Conservation (phyloP, 37 sponge, comb jelly and placozoan species). For the Chondrilla cf. caribensis region DNA sequence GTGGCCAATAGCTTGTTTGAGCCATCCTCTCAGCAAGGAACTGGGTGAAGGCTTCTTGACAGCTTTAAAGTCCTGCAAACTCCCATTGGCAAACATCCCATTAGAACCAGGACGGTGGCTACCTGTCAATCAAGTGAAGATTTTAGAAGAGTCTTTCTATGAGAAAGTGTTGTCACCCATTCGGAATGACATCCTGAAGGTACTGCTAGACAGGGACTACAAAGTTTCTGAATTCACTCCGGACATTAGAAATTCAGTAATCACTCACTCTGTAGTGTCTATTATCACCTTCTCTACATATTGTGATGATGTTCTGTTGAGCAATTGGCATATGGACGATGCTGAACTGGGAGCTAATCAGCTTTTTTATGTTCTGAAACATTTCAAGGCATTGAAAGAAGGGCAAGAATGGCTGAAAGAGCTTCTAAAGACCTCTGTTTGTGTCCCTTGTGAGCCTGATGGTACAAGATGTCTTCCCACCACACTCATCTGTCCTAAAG, state of each 20-base stretch:
- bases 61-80: neutral
- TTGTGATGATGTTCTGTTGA: too few relatives aligned
- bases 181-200: constrained; percentile 3
- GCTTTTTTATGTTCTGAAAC: neutral
- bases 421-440: constrained; percentile 10
- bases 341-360: neutral
- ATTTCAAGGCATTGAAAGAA: neutral
- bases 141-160: constrained; percentile 17
- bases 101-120: constrained; percentile 47
- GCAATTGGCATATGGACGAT: too few relatives aligned
- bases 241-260: constrained; percentile 6
- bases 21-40: neutral
- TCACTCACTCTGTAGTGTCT: too few relatives aligned
- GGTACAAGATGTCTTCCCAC: neutral
- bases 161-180: neutral
- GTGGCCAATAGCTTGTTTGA: constrained; percentile 25
- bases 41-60: neutral
- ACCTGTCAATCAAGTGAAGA: neutral
- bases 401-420: constrained; percentile 28
- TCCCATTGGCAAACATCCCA: neutral
- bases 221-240: constrained; percentile 22
- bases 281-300: too few relatives aligned
- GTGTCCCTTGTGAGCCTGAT: constrained; percentile 26
- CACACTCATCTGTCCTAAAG: constrained; percentile 28
- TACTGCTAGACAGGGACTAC: constrained; percentile 18